A percentile compares a stretch with the other conserved stretches of the same genome.
phyloP scores from a whole-genome alignment of 2,113 vertebrate genomes.

The Hippocampus mohnikei region DNA sequence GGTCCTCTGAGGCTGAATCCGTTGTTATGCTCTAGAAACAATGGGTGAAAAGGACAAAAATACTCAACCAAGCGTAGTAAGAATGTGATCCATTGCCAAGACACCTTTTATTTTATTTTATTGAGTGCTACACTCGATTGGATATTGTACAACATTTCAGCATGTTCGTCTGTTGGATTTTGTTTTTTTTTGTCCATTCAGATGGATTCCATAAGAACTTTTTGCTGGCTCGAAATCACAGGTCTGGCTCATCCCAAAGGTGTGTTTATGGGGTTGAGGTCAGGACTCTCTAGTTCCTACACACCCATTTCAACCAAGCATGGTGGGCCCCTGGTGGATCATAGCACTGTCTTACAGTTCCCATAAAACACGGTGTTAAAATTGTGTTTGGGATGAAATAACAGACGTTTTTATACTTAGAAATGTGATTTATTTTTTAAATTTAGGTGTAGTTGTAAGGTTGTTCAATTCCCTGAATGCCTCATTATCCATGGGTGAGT shows the following conservation, averaged over 20 bases:
- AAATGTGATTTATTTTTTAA: not conserved
- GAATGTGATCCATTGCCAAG: not conserved
- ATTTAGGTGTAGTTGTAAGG: too few species aligned
- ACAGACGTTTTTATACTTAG: not conserved
- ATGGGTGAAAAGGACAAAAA: not conserved
- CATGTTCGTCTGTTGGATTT: not conserved
- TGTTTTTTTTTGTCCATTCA: not conserved
- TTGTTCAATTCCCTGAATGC: too few species aligned
- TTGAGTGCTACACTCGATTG: not conserved
- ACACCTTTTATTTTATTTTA: not conserved
- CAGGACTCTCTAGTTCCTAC: not conserved
- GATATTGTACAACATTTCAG: not conserved
- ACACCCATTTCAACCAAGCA: not conserved
- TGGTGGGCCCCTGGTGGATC: not conserved
- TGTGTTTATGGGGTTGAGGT: not conserved
- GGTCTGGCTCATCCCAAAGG: not conserved
- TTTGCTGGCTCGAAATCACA: not conserved
- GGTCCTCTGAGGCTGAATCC: constrained; percentile 2
- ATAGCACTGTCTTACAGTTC: not conserved
- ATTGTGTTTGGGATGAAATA: not conserved
- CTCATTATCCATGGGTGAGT: not conserved
- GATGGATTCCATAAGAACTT: not conserved
- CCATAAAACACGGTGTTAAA: not conserved
- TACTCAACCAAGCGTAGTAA: not conserved
- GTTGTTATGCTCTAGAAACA: not conserved